phyloP scores from a whole-genome alignment of 2,888 invertebrate genomes.

The Timema cristinae region DNA sequence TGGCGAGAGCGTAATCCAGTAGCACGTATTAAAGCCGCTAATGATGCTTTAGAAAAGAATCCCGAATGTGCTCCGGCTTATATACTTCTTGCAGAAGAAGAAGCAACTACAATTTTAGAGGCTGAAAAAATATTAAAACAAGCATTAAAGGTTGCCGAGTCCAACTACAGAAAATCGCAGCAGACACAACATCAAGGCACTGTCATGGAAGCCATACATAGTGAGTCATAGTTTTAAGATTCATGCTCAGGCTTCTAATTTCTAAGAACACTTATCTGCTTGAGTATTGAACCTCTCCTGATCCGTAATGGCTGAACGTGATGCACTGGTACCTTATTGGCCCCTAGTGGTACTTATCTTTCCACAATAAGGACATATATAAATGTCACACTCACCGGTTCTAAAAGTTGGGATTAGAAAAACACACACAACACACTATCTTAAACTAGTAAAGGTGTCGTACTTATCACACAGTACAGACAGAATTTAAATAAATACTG shows the following conservation, averaged over 20 bases:
- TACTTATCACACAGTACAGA: no score
- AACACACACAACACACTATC: no score
- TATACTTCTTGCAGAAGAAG: conserved; percentile 94
- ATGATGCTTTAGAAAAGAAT: conserved; percentile 79
- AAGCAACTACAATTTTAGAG: conserved; percentile 87
- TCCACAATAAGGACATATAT: no score
- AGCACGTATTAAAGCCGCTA: conserved; percentile 86
- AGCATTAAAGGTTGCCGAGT: conserved; percentile 79
- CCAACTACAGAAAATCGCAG: conserved; percentile 75
- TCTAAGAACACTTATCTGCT: neutral
- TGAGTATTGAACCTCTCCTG: no score
- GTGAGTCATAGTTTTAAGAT: conserved; percentile 37
- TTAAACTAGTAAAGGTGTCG: no score
- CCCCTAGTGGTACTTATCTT: no score
- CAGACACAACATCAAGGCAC: conserved; percentile 71
- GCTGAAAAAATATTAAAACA: conserved; percentile 78
- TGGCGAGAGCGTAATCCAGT: conserved; percentile 94
- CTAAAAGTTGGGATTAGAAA: no score
- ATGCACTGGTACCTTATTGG: no score
- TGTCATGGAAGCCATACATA: conserved; percentile 69
- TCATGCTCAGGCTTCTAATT: neutral
- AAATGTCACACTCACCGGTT: no score
- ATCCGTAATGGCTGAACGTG: no score
- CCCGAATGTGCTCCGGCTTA: conserved; percentile 93
- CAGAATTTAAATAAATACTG: no score